These are phyloP conservation scores for Caenorhabditis imperialis DNA, from an alignment of 2,888 invertebrate species.

Conservation along the genomic window DNA sequence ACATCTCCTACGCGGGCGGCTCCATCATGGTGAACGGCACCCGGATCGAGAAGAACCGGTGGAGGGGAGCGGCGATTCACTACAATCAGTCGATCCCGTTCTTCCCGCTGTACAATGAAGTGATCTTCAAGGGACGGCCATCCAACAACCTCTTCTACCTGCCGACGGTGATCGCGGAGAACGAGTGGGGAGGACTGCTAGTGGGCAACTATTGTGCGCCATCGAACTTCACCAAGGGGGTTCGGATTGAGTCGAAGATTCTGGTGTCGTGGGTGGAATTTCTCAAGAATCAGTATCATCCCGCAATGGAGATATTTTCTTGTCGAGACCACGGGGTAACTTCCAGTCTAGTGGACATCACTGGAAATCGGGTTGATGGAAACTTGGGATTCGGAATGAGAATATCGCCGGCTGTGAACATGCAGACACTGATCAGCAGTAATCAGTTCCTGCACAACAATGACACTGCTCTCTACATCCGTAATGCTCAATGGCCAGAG, in stretches of 20 bases:
- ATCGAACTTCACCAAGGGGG: conserved; percentile 16
- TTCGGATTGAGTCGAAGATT: conserved; percentile 70
- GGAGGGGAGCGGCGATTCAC: conserved; percentile 90
- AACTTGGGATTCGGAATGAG: conserved; percentile 72
- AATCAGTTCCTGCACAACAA: conserved; percentile 77
- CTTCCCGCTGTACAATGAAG: conserved; percentile 88
- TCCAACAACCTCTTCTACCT: conserved; percentile 77
- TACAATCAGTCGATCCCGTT: conserved; percentile 90
- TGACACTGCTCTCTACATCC: conserved; percentile 73
- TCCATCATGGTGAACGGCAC: conserved; percentile 91
- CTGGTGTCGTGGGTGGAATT: conserved; percentile 77
- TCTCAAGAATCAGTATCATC: conserved; percentile 75
- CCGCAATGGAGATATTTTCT: conserved; percentile 75
- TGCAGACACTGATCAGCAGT: conserved; percentile 67
- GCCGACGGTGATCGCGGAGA: conserved; percentile 87
- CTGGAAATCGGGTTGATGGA: conserved; percentile 66
- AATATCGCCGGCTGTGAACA: conserved; percentile 77
- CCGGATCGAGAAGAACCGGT: conserved; percentile 88
- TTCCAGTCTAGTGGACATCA: conserved; percentile 67
- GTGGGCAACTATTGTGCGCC: conserved; percentile 90
- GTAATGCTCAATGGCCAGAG: conserved; percentile 74
- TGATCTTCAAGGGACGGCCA: conserved; percentile 81
- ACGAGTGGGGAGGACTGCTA: conserved; percentile 89
- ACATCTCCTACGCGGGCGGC: conserved; percentile 95
- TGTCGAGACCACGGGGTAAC: conserved; percentile 67